Conservation (phyloP, 92 coral and sea anemone species). For the Chrysogorgia sp. region DNA sequence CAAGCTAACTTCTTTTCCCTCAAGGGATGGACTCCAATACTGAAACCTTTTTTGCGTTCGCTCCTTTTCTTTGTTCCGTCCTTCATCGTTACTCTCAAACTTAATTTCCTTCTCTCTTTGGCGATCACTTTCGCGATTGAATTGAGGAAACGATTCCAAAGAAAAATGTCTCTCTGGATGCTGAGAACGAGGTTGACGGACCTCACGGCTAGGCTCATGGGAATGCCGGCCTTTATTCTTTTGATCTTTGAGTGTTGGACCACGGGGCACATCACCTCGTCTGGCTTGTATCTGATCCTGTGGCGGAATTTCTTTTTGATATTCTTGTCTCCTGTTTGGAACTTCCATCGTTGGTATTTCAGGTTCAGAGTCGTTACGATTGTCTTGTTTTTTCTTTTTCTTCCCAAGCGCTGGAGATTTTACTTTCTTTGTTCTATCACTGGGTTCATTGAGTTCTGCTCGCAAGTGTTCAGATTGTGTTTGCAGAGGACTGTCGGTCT, state of each 20-base stretch:
- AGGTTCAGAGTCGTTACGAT: conserved; percentile 26
- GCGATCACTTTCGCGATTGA: conserved; percentile 13
- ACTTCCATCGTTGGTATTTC: conserved; percentile 12
- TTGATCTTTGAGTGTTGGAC: not conserved
- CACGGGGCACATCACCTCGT: not conserved
- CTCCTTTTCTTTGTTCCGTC: conserved; percentile 52
- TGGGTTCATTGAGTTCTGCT: not conserved
- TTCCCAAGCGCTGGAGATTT: conserved; percentile 20
- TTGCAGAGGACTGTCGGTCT: conserved; percentile 24
- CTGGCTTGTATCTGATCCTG: conserved; percentile 8
- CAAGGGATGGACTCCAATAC: not conserved
- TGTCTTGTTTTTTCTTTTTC: conserved; percentile 36
- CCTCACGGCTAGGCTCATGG: conserved; percentile 21
- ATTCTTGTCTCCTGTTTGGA: conserved; percentile 8
- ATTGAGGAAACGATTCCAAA: conserved; percentile 5
- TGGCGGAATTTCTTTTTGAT: conserved; percentile 2
- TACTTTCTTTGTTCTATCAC: conserved; percentile 27
- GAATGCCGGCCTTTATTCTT: conserved; percentile 3
- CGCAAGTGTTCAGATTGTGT: not conserved
- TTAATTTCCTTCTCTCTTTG: conserved; percentile 37
- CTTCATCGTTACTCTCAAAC: conserved; percentile 53
- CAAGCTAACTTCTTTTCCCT: not conserved
- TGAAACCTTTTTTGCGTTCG: not conserved
- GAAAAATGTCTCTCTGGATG: conserved; percentile 1
- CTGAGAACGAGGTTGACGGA: conserved; percentile 5